Conservation (phyloP, 2,888 invertebrate species). For the Cantharis rustica region DNA sequence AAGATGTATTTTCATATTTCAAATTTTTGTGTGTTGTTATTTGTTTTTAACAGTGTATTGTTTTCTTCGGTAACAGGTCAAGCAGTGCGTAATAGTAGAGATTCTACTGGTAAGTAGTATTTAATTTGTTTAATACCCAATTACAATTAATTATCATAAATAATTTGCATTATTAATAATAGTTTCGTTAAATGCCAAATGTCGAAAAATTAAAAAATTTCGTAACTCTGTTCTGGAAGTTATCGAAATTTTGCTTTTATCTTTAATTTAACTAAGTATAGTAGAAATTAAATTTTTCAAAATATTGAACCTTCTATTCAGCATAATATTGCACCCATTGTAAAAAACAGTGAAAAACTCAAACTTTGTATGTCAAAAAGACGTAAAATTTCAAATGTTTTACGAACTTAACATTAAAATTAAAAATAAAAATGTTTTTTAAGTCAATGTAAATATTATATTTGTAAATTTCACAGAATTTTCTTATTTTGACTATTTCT, state of each 20-base stretch:
- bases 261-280: no score
- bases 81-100: constrained; percentile 24
- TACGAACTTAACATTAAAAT: not conserved
- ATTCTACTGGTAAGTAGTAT: constrained; percentile 29
- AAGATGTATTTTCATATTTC: constrained; percentile 17
- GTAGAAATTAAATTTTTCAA: not conserved
- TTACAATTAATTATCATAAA: not conserved
- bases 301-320: not conserved
- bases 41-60: constrained; percentile 5
- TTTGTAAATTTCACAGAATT: no score
- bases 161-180: not conserved
- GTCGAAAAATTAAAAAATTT: not conserved
- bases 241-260: not conserved
- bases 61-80: constrained; percentile 13
- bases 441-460: no score
- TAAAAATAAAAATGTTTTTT: no score
- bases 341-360: not conserved
- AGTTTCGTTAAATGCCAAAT: not conserved
- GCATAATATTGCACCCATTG: not conserved
- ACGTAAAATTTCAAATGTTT: not conserved
- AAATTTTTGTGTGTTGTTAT: constrained; percentile 19
- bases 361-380: not conserved
- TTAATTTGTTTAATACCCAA: not conserved
- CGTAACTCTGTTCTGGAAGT: not conserved
- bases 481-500: no score